Evolutionary conservation across 2,113 vertebrate species (phyloP).

Genomic region (Phainopepla nitens): DNA sequence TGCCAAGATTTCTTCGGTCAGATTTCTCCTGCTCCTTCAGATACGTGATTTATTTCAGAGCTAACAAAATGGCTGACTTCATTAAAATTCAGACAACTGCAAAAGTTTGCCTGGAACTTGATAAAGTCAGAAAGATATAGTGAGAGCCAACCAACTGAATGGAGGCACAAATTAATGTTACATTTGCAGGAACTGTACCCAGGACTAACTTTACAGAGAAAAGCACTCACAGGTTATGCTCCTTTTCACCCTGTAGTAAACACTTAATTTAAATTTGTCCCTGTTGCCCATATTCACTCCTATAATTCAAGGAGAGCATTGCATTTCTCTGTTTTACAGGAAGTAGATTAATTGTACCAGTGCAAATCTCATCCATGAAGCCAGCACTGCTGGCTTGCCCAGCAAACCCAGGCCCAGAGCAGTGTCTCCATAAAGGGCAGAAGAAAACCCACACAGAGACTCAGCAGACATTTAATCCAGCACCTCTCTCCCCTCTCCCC

Average conservation of each 20-base stretch:
- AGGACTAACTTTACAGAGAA: neutral
- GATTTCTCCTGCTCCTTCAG: neutral
- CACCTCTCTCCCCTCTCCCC: neutral
- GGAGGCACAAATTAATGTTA: neutral
- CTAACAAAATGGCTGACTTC: neutral
- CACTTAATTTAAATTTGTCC: neutral
- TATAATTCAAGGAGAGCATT: neutral
- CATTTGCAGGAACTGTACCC: neutral
- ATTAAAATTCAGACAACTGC: neutral
- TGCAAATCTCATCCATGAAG: neutral
- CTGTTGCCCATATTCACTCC: neutral
- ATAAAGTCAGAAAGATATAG: neutral
- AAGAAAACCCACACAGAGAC: neutral
- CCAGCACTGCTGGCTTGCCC: neutral
- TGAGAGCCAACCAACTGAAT: neutral
- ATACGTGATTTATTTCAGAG: neutral
- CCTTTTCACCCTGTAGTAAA: neutral
- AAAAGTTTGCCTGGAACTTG: neutral
- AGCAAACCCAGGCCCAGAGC: neutral
- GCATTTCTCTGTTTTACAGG: neutral
- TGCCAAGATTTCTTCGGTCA: neutral
- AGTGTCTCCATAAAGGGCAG: neutral
- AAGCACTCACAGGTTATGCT: neutral
- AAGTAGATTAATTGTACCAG: neutral
- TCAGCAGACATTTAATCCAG: neutral